Percentiles rank a stretch among this genome's conserved stretches.
These are phyloP conservation scores for Tyria jacobaeae DNA, from an alignment of 2,888 invertebrate genomes.

Conservation along the genomic window DNA sequence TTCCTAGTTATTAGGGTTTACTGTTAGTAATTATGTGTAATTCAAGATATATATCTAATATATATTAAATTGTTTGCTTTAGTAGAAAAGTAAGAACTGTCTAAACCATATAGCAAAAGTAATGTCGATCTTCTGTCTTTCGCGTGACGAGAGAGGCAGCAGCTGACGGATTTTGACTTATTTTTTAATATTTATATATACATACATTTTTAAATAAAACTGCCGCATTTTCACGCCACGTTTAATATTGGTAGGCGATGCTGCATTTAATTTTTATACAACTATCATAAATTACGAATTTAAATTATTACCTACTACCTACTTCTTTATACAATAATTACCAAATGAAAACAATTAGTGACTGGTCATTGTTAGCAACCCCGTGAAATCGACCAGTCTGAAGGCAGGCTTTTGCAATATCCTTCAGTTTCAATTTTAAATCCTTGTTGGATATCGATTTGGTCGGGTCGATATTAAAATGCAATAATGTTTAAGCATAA, in stretches of 20 bases:
- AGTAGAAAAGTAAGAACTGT: no score
- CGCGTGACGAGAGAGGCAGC: neutral
- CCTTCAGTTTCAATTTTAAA: conserved; percentile 27
- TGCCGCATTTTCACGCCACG: neutral
- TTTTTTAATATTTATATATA: no score
- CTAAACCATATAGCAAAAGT: no score
- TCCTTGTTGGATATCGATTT: conserved; percentile 27
- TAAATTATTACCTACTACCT: neutral
- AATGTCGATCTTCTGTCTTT: no score
- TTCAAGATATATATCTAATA: no score
- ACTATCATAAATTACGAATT: neutral
- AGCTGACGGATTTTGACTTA: no score
- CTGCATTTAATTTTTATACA: neutral
- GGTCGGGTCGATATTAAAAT: conserved; percentile 19
- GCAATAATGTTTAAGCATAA: neutral
- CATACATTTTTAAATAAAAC: no score
- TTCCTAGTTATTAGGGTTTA: neutral
- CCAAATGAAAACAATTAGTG: conserved; percentile 7
- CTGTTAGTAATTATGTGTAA: no score
- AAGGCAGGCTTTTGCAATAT: conserved; percentile 40
- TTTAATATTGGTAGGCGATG: neutral
- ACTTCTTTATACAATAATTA: neutral
- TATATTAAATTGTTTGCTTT: no score
- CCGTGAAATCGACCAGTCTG: conserved; percentile 37
- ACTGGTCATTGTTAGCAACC: conserved; percentile 24